These are phyloP conservation scores for Aspidiotus destructor DNA, from an alignment of 2,888 invertebrate species.

Conservation along the genomic window DNA sequence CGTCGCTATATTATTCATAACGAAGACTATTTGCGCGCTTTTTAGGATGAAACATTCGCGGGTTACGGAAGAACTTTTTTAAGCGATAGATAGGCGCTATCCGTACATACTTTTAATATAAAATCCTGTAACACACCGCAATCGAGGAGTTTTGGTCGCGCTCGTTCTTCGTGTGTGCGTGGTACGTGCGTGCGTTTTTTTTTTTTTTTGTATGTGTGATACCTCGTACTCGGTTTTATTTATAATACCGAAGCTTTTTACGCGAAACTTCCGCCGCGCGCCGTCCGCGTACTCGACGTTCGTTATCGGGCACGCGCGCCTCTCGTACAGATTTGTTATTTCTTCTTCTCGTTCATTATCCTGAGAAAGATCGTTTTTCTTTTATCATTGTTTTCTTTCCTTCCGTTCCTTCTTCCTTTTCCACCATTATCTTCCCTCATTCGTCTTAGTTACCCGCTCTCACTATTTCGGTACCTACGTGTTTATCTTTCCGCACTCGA, in stretches of 20 bases:
- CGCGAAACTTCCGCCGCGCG: background rate
- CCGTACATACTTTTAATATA: background rate
- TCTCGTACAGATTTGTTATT: background rate
- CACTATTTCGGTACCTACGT: too few species aligned
- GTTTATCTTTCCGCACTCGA: too few species aligned
- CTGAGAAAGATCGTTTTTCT: too few species aligned
- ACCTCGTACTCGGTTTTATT: too few species aligned
- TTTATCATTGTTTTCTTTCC: too few species aligned
- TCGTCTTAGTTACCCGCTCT: too few species aligned
- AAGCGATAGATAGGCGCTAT: background rate
- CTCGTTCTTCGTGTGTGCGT: background rate
- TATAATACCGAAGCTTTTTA: background rate
- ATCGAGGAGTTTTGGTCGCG: background rate
- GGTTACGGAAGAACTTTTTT: background rate
- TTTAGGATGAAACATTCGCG: constrained; percentile 12
- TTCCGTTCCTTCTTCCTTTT: too few species aligned
- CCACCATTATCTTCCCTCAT: too few species aligned
- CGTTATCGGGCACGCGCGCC: background rate
- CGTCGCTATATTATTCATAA: constrained; percentile 13
- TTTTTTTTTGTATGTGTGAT: too few species aligned
- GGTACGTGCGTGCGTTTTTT: background rate
- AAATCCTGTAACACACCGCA: background rate
- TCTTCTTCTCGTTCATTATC: too few species aligned
- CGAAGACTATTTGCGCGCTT: constrained; percentile 28
- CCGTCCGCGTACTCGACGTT: background rate